Evolutionary conservation across 1,140 invertebrate species (phyloP), one percentile per base, ranked within the genome.

Genomic region (Hetaerina americana): DNA sequence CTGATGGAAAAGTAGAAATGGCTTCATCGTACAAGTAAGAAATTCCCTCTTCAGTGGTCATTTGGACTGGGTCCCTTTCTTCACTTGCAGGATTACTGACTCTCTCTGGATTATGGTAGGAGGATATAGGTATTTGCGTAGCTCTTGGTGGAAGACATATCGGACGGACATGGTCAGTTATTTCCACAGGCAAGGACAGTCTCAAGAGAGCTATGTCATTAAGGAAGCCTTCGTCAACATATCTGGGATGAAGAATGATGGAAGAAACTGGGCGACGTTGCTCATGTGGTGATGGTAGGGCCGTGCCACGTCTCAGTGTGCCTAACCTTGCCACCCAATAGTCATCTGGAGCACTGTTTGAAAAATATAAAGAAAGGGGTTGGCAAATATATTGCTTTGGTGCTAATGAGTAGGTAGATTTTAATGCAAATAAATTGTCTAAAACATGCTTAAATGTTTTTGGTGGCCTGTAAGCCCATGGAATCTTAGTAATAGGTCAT

Each of bases 291-390:
- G 90, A 91, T 0, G 88, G 86, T 24, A 91, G 86, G 76, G 86
- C 88, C 0, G 86, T 86, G 12, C 89, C 90, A 66, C 90, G 83
- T 1, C 91, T 81, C 0, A 92, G 81, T 3, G 90, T 87, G 5
- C 92, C 92, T 10, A 93, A 79, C 66, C 91, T 82, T 0, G 90
- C 91, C 5, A 92, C 89, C 92, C 92, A 94, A 76, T 90, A 88
- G 25, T 90, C 89, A 74, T 88, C 85, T 74, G 87, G 86, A 0
- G 89, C 86, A 76, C 91, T 93, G 78, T 57, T 57, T 12, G 3
- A 78, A 75, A 72, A 72, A 70, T 70, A 75, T 69, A 71, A 76
- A n/a, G 5, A 66, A 27, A 31, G 10, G 15, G 27, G 18, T 66
- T 66, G 66, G 18, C 18, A 25, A 18, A 8, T 26, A 25, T 6